Evolutionary conservation across 2,113 vertebrate species (phyloP).

Genomic region (Oxyruncus cristatus): DNA sequence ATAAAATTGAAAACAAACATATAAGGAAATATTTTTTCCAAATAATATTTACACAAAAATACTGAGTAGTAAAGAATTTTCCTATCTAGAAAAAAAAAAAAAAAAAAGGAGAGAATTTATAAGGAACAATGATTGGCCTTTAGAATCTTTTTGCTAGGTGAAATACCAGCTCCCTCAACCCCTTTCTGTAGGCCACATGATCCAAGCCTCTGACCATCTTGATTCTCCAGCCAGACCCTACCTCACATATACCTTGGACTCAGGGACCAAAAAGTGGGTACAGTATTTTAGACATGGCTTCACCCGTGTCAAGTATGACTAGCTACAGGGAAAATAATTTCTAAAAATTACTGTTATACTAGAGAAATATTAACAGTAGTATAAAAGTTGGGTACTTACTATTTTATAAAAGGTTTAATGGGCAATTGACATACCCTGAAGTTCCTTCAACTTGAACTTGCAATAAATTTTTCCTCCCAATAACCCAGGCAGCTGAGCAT

Average conservation of each 20-base stretch:
- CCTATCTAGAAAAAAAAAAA: not conserved
- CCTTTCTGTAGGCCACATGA: not conserved
- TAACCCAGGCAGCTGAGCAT: not conserved
- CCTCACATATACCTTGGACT: not conserved
- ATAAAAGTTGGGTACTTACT: not conserved
- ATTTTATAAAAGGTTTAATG: not conserved
- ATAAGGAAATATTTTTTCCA: not conserved
- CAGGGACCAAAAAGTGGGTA: not conserved
- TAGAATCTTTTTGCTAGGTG: not conserved
- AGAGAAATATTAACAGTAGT: not conserved
- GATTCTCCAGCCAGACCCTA: not conserved
- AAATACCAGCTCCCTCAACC: not conserved
- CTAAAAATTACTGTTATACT: not conserved
- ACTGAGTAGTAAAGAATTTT: not conserved
- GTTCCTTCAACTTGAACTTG: not conserved
- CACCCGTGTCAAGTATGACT: not conserved
- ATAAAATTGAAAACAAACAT: not conserved
- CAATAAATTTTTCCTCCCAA: accelerated
- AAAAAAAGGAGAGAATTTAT: not conserved
- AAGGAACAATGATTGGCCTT: not conserved
- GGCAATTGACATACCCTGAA: not conserved
- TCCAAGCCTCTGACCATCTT: not conserved
- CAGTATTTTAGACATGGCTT: not conserved
- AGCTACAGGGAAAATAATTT: not conserved
- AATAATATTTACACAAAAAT: not conserved